Base-by-base conservation (phyloP, 2,113 vertebrate genomes). In the Bubo scandiacus region DNA sequence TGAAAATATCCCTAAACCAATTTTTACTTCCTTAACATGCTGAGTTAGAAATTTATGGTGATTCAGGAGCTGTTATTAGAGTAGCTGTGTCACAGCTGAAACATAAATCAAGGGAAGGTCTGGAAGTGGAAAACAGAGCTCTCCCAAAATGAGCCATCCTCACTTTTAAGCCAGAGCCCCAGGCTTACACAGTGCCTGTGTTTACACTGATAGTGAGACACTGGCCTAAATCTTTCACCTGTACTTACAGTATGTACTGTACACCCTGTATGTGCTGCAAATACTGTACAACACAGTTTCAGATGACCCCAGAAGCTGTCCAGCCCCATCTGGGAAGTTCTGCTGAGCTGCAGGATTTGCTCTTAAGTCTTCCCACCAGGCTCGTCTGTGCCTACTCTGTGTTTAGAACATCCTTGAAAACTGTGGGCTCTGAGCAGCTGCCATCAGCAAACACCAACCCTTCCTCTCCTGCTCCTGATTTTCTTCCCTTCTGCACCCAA, bases 321-420 rank as follows among this genome's bases (percentile, higher is more conserved):
- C 45, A 66, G 15, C 13, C 18, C 22, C 42, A 57, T 27, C 25
- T 59, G 42, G 27, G 25, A 49, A 79, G 45, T 38, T 86, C 81
- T 81, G 22, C 59, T 84, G 45, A 86, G 11, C 40, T 62, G 15
- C 32, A 68, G 20, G 11, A 7, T 65, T 92, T 70, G 38, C 26
- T 59, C 15, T 11, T 32, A 51, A 32, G 30, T 88, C n/a, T 70
- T 75, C 51, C 40, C 32, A 75, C 8, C 22, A 87, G 47, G 9
- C 7, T 20, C 67, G n/a, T 51, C 47, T 5, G 0, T 67, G 52
- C 27, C 36, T 61, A 6, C 0, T 0, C 2, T 45, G 4, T 73
- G 7, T 67, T 77, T 34, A 90, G 51, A 85, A 26, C 30, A 73
- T 11, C 43, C 14, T 55, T 57, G 27, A 67, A 84, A 83, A 70